Conservation (phyloP, 2,888 invertebrate species). For the Apomyelois bistriatella region DNA sequence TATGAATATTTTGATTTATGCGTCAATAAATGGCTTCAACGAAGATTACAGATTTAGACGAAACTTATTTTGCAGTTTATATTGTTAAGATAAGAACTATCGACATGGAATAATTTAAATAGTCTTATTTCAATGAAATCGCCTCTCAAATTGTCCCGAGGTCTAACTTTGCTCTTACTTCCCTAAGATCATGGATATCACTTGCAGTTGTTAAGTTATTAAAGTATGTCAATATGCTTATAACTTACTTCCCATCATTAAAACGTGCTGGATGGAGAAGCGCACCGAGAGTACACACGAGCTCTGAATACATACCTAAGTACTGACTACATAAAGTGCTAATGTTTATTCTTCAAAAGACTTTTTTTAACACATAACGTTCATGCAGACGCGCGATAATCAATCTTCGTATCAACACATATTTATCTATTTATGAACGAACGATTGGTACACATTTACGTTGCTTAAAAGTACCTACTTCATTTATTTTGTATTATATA, state of each 20-base stretch:
- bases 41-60: too few relatives aligned
- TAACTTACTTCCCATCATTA: constrained; percentile 39
- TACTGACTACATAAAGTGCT: constrained; percentile 17
- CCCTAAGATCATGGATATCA: too few relatives aligned
- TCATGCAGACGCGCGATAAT: not conserved
- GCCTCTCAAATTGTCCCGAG: too few relatives aligned
- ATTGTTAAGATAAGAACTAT: too few relatives aligned
- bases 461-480: not conserved
- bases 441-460: not conserved
- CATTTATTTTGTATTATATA: too few relatives aligned
- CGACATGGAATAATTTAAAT: too few relatives aligned
- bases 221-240: constrained; percentile 10
- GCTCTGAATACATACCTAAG: constrained; percentile 15
- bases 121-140: too few relatives aligned
- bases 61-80: too few relatives aligned
- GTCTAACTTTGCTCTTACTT: too few relatives aligned
- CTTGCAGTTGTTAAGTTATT: too few relatives aligned
- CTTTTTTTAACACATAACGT: constrained; percentile 3
- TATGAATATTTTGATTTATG: too few relatives aligned
- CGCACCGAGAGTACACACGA: constrained; percentile 28
- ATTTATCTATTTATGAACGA: not conserved
- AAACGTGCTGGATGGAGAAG: constrained; percentile 42
- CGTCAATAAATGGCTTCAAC: too few relatives aligned
- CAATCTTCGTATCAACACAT: constrained; percentile 4
- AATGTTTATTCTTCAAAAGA: constrained; percentile 13